These are phyloP conservation scores for Autographa pulchrina DNA, from an alignment of 2,888 invertebrate species.

Conservation along the genomic window DNA sequence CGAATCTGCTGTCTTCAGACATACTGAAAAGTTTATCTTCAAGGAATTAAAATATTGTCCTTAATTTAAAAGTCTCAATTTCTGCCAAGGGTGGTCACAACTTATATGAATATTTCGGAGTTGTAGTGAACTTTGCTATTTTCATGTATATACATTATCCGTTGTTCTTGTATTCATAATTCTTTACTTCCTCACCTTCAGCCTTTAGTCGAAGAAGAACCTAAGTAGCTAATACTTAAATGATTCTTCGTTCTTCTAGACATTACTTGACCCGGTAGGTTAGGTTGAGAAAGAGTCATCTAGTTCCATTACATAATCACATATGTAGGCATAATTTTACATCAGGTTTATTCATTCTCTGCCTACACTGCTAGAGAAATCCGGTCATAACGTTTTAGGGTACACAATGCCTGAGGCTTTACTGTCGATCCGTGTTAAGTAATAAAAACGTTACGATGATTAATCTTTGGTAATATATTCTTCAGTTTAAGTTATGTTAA, in stretches of 20 bases:
- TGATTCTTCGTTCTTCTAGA: not conserved
- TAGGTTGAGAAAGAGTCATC: not conserved
- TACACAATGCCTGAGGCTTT: conserved; percentile 12
- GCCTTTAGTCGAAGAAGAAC: no score
- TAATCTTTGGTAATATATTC: not conserved
- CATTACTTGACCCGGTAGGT: not conserved
- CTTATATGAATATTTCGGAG: not conserved
- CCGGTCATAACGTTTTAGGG: conserved; percentile 16
- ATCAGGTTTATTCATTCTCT: not conserved
- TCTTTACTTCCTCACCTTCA: not conserved
- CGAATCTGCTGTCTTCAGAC: no score
- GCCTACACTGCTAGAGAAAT: conserved; percentile 29
- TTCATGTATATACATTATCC: not conserved
- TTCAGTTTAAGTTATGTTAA: not conserved
- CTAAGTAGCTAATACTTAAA: no score
- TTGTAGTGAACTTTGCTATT: not conserved
- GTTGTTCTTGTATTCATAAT: not conserved
- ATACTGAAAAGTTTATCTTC: no score
- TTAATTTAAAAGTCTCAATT: not conserved
- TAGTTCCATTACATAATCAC: not conserved
- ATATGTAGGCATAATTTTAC: conserved; percentile 10
- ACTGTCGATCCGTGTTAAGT: conserved; percentile 20
- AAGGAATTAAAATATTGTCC: no score
- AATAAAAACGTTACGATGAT: conserved; percentile 3
- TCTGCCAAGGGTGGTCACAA: no score